Base-by-base conservation (phyloP, 1,140 invertebrate genomes). In the Drosophila prosaltans region DNA sequence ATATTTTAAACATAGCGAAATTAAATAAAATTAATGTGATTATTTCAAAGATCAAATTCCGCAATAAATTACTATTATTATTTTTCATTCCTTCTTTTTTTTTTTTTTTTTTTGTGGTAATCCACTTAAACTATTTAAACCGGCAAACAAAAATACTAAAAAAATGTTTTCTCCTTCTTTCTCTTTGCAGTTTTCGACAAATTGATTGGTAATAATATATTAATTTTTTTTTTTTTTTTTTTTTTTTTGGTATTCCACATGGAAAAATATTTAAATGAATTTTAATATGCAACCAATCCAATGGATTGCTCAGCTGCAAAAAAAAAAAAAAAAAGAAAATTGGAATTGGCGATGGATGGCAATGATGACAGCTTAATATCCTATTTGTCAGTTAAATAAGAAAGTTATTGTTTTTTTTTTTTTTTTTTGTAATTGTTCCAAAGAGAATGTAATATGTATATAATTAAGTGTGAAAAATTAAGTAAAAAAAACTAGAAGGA, bases 381-480 rank as follows among this genome's bases (percentile, higher is more conserved):
- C 45, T 24, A 51, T 51, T 51, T 51, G 21, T n/a, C 45, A 51
- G 45, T 51, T 51, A 10, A 26, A 24, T 26, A 51, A 51, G 7
- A 51, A 26, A n/a, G 16, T 16, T 2, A 7, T 6, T 1, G 0
- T 2, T 6, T 24, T 2, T 51, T 10, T 51, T 26, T 26, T 51
- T 51, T 24, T 24, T 51, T 9, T 48, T 5, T 48, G 6, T 48
- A 48, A 48, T 24, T 51, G 8, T 51, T 26, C 8, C 9, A 24
- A 51, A 24, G 4, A 30, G 21, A 26, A 51, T 51, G 45, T 51
- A 26, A 51, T 51, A 26, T 51, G 21, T 51, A 51, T 51, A 51
- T 51, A 51, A 51, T 51, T 51, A 51, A 26, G 45, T 51, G 45
- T 21, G 45, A 26, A 51, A 51, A 26, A 21, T 48, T 24, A 7